Percentiles rank a stretch among this genome's conserved stretches.
Conservation (phyloP, 2,888 invertebrate genomes). For the Drepanosiphum platanoidis region DNA sequence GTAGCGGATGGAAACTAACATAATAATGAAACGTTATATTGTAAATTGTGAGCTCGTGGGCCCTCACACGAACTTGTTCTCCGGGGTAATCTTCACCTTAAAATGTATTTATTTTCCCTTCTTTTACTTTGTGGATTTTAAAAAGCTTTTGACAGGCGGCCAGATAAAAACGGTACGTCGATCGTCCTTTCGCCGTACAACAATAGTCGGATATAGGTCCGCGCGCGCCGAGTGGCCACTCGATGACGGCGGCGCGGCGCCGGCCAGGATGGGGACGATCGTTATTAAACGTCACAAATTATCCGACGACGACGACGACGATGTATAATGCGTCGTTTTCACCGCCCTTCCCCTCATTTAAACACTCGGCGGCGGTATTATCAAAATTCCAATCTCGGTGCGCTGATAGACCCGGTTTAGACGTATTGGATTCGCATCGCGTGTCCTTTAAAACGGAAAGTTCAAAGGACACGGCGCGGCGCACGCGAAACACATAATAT, state of each 20-base stretch:
- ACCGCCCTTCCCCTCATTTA: constrained; percentile 36
- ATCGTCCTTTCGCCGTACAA: too few species aligned
- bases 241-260: background rate
- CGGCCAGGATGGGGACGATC: too few species aligned
- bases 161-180: too few species aligned
- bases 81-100: too few species aligned
- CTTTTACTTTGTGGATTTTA: too few species aligned
- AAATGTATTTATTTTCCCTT: too few species aligned
- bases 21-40: too few species aligned
- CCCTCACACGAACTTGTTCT: too few species aligned
- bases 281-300: constrained; percentile 55
- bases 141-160: too few species aligned
- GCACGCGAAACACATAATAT: background rate
- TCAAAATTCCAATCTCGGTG: constrained; percentile 40
- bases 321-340: constrained; percentile 16
- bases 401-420: constrained; percentile 36
- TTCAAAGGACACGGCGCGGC: background rate
- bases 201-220: too few species aligned
- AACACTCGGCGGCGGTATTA: constrained; percentile 13
- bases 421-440: constrained; percentile 7
- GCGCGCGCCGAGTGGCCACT: constrained; percentile 2
- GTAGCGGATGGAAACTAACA: too few species aligned
- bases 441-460: background rate
- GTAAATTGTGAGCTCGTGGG: too few species aligned
- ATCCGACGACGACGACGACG: constrained; percentile 16